Conservation (phyloP, 2,113 vertebrate genomes). For the Podocnemis expansa region DNA sequence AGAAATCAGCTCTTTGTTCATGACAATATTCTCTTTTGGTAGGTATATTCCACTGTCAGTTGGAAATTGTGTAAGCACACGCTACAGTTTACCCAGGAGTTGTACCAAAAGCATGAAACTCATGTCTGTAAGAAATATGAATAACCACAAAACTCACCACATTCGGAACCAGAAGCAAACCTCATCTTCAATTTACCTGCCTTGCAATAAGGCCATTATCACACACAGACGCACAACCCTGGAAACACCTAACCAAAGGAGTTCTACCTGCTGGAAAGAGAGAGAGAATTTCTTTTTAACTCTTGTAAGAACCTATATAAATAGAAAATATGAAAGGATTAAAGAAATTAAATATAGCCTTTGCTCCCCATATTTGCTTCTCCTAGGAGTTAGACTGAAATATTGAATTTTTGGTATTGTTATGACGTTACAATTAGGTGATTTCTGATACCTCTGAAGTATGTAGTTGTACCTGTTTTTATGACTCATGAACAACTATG, state of each 20-base stretch:
- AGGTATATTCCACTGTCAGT: background rate
- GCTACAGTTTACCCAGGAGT: background rate
- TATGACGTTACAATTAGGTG: conserved; percentile 17
- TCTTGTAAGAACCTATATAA: conserved; percentile 13
- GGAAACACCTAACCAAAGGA: background rate
- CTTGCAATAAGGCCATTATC: background rate
- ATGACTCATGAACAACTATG: background rate
- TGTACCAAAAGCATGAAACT: background rate
- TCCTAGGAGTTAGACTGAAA: background rate
- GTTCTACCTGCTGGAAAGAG: background rate
- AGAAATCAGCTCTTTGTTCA: background rate
- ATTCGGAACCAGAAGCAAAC: background rate
- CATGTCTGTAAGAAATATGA: background rate
- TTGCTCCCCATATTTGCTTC: background rate
- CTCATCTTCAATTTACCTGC: background rate
- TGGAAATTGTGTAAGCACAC: background rate
- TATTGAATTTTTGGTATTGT: background rate
- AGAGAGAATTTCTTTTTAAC: conserved; percentile 7
- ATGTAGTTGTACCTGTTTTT: background rate
- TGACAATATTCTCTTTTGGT: background rate
- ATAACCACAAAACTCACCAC: background rate
- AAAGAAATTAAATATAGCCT: conserved; percentile 13
- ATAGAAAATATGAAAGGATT: background rate
- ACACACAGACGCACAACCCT: background rate
- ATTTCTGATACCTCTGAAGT: background rate